Percentiles rank a stretch among this genome's conserved stretches.
Evolutionary conservation across 2,113 vertebrate genomes (phyloP).

Genomic region (Sebastes fasciatus): DNA sequence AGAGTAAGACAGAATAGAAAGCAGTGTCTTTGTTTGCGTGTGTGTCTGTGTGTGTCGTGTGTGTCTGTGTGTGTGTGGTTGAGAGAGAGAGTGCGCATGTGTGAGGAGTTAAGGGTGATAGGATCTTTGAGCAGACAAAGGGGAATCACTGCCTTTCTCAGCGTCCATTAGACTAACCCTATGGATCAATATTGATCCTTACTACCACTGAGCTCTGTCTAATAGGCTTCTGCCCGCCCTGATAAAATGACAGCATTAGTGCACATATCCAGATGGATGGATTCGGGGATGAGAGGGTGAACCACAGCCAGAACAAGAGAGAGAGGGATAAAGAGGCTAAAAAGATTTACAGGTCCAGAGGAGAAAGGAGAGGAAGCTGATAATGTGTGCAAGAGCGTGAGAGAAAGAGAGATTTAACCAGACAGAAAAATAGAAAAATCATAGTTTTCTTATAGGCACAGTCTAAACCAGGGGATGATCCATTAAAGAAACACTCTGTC

Average conservation of each 20-base stretch:
- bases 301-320: conserved; percentile 37
- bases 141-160: conserved; percentile 75
- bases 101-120: conserved; percentile 68
- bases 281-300: conserved; percentile 38
- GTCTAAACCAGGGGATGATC: conserved; percentile 20
- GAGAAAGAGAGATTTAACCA: neutral
- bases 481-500: conserved; percentile 27
- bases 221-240: conserved; percentile 69
- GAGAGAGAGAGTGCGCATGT: conserved; percentile 48
- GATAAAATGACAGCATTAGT: conserved; percentile 79
- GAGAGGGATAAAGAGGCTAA: conserved; percentile 43
- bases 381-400: conserved; percentile 23
- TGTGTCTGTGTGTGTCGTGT: conserved; percentile 36
- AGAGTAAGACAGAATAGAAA: conserved; percentile 65
- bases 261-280: conserved; percentile 70
- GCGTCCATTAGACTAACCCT: conserved; percentile 80
- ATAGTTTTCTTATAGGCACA: conserved; percentile 23
- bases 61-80: conserved; percentile 11
- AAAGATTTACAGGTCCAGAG: conserved; percentile 45
- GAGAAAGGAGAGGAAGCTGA: conserved; percentile 4
- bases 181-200: conserved; percentile 81
- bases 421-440: conserved; percentile 16
- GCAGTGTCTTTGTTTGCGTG: conserved; percentile 50
- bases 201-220: conserved; percentile 68
- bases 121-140: conserved; percentile 74